These are phyloP conservation scores for Flexamia atlantica DNA, from an alignment of 2,888 invertebrate species.

Conservation along the genomic window DNA sequence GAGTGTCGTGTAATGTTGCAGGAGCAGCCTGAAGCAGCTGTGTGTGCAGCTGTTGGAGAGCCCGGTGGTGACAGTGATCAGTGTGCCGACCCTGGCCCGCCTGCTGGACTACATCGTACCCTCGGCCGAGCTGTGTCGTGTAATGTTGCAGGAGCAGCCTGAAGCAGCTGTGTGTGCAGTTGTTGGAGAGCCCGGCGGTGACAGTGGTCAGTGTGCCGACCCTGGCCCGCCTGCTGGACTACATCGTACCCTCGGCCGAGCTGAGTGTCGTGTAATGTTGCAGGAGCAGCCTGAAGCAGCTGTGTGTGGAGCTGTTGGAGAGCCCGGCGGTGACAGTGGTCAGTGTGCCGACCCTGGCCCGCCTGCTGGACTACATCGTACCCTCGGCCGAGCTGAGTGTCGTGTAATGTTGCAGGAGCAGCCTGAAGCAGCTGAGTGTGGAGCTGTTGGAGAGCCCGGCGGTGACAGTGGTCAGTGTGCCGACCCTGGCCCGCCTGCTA, in stretches of 20 bases:
- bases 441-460: conserved; percentile 77
- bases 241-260: too few species aligned
- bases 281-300: conserved; percentile 35
- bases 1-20: too few species aligned
- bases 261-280: too few species aligned
- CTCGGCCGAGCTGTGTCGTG: too few species aligned
- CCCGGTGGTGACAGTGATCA: conserved; percentile 73
- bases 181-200: conserved; percentile 76
- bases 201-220: conserved; percentile 69
- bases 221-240: too few species aligned
- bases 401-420: conserved; percentile 69
- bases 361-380: conserved; percentile 75
- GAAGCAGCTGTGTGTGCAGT: conserved; percentile 76
- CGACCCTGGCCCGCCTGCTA: conserved; percentile 74
- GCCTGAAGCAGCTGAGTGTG: conserved; percentile 77
- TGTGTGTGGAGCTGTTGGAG: conserved; percentile 78
- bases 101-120: conserved; percentile 73
- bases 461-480: conserved; percentile 73
- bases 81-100: background rate
- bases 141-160: conserved; percentile 73
- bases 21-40: conserved; percentile 76
- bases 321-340: conserved; percentile 74
- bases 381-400: conserved; percentile 73
- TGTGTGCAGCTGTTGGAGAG: conserved; percentile 77
- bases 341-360: conserved; percentile 75